Conservation (phyloP, 2,113 vertebrate species). For the Alosa alosa region DNA sequence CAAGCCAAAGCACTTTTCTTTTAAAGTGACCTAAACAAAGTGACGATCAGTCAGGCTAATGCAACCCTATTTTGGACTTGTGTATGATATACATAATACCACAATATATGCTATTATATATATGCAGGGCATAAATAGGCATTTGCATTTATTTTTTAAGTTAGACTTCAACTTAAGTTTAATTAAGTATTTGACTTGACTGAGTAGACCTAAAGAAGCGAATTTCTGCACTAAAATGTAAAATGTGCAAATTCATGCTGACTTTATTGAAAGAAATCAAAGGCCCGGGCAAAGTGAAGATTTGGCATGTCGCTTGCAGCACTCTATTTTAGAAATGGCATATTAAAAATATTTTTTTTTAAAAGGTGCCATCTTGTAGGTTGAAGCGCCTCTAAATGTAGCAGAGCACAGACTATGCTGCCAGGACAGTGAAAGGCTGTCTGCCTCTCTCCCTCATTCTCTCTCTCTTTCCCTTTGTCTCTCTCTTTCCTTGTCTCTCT, state of each 20-base stretch:
- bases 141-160: neutral
- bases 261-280: neutral
- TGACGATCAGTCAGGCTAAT: neutral
- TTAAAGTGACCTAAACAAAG: slow-evolving; percentile 44
- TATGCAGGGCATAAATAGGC: neutral
- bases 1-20: slow-evolving; percentile 22
- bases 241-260: neutral
- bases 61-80: neutral
- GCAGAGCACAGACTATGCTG: neutral
- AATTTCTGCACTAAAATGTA: neutral
- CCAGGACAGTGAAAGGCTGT: neutral
- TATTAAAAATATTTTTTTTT: neutral
- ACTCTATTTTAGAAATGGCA: neutral
- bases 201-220: neutral
- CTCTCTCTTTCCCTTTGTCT: neutral
- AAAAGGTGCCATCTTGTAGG: neutral
- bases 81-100: neutral
- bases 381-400: neutral
- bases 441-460: neutral
- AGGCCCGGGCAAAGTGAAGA: neutral
- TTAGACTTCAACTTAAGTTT: neutral
- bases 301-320: neutral
- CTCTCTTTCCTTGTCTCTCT: neutral
- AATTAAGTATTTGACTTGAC: neutral
- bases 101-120: neutral